Percentiles rank a stretch among this genome's conserved stretches.
Conservation (phyloP, 2,113 vertebrate genomes). For the Bombycilla garrulus region DNA sequence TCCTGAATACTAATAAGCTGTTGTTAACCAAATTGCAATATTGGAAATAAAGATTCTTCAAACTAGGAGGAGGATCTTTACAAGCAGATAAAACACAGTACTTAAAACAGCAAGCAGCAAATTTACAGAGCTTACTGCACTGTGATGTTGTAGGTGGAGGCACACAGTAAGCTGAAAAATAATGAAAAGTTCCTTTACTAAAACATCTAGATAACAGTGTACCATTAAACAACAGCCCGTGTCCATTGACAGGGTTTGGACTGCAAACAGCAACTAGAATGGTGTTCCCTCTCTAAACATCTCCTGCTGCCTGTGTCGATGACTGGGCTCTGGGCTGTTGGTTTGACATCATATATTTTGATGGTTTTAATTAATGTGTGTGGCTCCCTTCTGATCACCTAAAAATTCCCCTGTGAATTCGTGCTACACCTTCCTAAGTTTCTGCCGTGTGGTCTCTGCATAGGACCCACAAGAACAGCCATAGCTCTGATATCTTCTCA, state of each 20-base stretch:
- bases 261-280: not conserved
- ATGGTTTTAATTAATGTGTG: not conserved
- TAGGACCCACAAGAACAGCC: not conserved
- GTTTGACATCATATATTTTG: not conserved
- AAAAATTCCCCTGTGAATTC: not conserved
- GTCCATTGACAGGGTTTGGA: not conserved
- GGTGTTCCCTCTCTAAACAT: not conserved
- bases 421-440: not conserved
- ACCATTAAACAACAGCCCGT: not conserved
- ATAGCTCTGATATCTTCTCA: not conserved
- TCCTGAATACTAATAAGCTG: not conserved
- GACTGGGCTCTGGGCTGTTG: not conserved
- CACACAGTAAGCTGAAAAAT: not conserved
- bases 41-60: not conserved
- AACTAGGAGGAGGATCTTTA: not conserved
- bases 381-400: not conserved
- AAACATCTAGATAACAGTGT: not conserved
- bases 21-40: not conserved
- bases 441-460: not conserved
- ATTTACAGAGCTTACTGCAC: not conserved
- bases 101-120: not conserved
- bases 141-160: fast-evolving
- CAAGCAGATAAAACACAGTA: not conserved
- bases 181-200: not conserved
- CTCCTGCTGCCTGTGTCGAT: fast-evolving